Percentiles rank a stretch among this genome's conserved stretches.
These are phyloP conservation scores for Muraenolepis orangiensis DNA, from an alignment of 2,797 vertebrate species.

Conservation along the genomic window DNA sequence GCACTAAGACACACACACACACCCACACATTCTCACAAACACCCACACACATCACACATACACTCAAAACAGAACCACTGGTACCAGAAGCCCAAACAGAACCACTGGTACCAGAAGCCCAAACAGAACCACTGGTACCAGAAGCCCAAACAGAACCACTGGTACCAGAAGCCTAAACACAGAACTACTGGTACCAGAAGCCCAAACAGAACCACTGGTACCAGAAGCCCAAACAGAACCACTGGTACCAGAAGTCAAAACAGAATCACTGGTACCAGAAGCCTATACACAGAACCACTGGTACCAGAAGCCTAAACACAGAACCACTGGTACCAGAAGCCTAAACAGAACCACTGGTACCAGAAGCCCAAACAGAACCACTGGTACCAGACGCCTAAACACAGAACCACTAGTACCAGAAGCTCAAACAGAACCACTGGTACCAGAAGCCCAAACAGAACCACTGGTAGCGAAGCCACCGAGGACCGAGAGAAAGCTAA, in stretches of 20 bases:
- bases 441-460: no score
- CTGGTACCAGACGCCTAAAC: neutral
- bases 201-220: no score
- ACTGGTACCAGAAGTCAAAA: neutral
- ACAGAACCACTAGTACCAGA: neutral
- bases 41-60: no score
- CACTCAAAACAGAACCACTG: neutral
- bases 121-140: no score
- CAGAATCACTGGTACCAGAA: neutral
- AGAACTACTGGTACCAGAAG: neutral
- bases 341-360: neutral
- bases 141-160: no score
- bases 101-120: neutral
- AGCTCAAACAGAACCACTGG: neutral
- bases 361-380: neutral
- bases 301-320: no score
- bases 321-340: neutral
- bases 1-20: no score
- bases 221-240: no score
- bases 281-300: no score
- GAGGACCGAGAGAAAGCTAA: slow-evolving; percentile 8
- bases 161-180: neutral
- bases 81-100: neutral
- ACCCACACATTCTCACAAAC: no score
- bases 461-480: neutral